Evolutionary conservation across 2,113 vertebrate species (phyloP).

Genomic region (Actinemys pallida): DNA sequence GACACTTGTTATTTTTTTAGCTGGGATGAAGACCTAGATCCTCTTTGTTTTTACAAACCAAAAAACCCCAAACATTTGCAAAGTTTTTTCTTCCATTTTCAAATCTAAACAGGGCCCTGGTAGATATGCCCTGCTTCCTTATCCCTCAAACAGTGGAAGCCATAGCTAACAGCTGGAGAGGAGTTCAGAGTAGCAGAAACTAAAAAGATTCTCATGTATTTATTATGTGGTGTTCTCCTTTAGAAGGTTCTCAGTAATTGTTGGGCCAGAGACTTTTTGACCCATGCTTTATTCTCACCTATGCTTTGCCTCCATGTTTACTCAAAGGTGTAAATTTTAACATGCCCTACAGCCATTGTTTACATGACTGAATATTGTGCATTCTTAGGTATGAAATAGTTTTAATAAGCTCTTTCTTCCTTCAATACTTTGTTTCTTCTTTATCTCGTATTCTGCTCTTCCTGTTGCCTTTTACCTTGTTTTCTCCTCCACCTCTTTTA

Average conservation of each 20-base stretch:
- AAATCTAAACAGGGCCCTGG: neutral
- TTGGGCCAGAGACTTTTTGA: neutral
- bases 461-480: neutral
- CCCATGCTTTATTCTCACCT: neutral
- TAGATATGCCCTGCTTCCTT: neutral
- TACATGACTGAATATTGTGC: neutral
- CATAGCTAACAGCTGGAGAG: neutral
- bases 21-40: neutral
- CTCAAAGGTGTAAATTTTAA: neutral
- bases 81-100: neutral
- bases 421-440: neutral
- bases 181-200: neutral
- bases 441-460: neutral
- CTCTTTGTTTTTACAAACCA: too few relatives aligned
- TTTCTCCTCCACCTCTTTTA: neutral
- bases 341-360: neutral
- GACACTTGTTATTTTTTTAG: neutral
- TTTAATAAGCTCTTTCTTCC: neutral
- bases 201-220: neutral
- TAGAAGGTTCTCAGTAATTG: neutral
- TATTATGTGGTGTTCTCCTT: neutral
- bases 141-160: neutral
- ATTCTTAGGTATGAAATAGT: neutral
- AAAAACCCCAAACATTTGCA: neutral
- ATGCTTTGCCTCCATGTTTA: neutral